Percentiles rank a stretch among this genome's conserved stretches.
phyloP scores from a whole-genome alignment of 92 coral and sea anemone species.

The Isaurus tuberculatus region DNA sequence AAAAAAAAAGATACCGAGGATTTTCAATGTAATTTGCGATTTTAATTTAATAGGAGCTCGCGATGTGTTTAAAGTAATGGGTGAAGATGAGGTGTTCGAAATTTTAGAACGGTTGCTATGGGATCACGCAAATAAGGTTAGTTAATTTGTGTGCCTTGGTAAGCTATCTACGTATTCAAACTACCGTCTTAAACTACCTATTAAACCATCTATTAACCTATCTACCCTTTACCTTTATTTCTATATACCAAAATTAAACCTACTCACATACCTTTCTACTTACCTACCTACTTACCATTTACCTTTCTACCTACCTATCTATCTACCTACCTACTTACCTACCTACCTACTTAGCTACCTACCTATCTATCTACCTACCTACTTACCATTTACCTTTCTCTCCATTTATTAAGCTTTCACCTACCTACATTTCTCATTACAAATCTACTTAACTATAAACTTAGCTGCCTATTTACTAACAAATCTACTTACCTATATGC shows the following conservation, averaged over 20 bases:
- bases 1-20: too few species aligned
- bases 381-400: not conserved
- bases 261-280: not conserved
- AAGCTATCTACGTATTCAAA: not conserved
- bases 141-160: slow-evolving; percentile 5
- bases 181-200: not conserved
- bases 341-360: not conserved
- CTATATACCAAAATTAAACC: not conserved
- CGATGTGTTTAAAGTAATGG: slow-evolving; percentile 73
- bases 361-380: not conserved
- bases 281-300: too few species aligned
- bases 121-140: slow-evolving; percentile 96
- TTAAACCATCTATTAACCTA: not conserved
- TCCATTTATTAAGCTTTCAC: too few species aligned
- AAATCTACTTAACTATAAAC: not conserved
- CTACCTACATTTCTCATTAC: not conserved
- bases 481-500: not conserved
- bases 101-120: slow-evolving; percentile 81
- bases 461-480: too few species aligned
- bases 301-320: too few species aligned
- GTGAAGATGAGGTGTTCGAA: slow-evolving; percentile 80
- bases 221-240: not conserved
- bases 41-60: slow-evolving; percentile 67
- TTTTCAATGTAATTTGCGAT: not conserved
- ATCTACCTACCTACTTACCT: not conserved